These are phyloP conservation scores for Drosophila anceps DNA, from an alignment of 2,888 invertebrate genomes.

Conservation along the genomic window DNA sequence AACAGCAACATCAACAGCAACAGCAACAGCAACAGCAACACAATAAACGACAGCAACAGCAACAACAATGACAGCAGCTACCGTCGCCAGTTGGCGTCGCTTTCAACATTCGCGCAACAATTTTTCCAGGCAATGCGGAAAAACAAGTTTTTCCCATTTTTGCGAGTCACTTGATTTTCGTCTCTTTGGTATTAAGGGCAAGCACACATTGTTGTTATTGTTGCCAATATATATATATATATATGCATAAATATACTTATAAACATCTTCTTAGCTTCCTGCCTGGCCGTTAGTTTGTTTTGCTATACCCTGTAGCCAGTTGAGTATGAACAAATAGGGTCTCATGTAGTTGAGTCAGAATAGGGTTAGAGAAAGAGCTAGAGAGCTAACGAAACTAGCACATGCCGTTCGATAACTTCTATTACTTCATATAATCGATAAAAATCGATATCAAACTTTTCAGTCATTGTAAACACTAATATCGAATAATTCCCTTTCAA, in stretches of 20 bases:
- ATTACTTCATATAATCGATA: not conserved
- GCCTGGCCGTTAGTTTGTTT: not conserved
- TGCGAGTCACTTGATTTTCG: constrained; percentile 62
- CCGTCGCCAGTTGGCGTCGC: constrained; percentile 38
- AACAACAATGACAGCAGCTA: constrained; percentile 29
- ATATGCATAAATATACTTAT: not conserved
- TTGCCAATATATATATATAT: not conserved
- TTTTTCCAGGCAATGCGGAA: constrained; percentile 81
- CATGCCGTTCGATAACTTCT: not conserved
- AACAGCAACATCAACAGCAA: constrained; percentile 1
- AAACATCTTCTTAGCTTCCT: constrained; percentile 5
- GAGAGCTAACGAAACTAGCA: constrained; percentile 11
- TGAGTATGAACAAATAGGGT: not conserved
- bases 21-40: constrained; percentile 1
- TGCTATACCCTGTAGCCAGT: constrained; percentile 8
- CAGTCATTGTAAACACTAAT: not conserved
- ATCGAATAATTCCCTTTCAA: not conserved
- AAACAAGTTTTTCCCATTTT: constrained; percentile 76
- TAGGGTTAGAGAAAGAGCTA: too few relatives aligned
- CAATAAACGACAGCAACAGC: constrained; percentile 12
- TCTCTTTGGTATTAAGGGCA: constrained; percentile 63
- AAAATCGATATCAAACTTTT: not conserved
- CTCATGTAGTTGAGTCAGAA: not conserved
- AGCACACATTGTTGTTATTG: constrained; percentile 37
- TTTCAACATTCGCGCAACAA: constrained; percentile 52